Evolutionary conservation across 2,888 invertebrate species (phyloP).

Genomic region (Macropis europaea): DNA sequence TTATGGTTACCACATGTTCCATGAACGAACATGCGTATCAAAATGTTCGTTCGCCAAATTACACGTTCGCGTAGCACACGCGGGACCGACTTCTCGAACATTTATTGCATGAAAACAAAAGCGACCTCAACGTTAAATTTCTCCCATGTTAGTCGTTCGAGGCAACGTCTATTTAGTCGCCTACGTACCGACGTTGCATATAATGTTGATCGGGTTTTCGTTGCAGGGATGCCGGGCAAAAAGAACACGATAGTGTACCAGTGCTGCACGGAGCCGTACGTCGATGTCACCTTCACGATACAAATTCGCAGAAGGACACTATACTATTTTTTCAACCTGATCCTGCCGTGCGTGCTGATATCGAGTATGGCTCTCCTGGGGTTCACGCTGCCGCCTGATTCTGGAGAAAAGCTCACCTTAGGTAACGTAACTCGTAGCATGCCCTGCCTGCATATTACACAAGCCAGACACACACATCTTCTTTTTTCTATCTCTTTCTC

Average conservation of each 20-base stretch:
- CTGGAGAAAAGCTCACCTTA: constrained; percentile 96
- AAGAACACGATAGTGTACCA: constrained; percentile 94
- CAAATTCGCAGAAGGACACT: constrained; percentile 97
- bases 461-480: constrained; percentile 48
- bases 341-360: constrained; percentile 99
- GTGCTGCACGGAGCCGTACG: constrained; percentile 96
- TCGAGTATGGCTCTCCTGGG: constrained; percentile 99
- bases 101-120: no score
- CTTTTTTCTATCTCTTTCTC: constrained; percentile 30
- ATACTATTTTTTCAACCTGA: constrained; percentile 99
- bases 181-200: not conserved
- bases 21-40: not conserved
- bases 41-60: constrained; percentile 2
- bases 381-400: constrained; percentile 98
- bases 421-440: constrained; percentile 83
- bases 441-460: constrained; percentile 59
- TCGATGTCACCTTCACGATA: constrained; percentile 98
- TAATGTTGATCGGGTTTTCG: constrained; percentile 29
- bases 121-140: no score
- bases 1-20: no score
- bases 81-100: not conserved
- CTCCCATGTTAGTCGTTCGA: not conserved
- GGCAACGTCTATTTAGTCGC: not conserved
- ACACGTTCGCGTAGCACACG: not conserved
- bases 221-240: constrained; percentile 93